Base-by-base conservation (phyloP, 1,140 invertebrate species). In the Panagrolaimus sp. region DNA sequence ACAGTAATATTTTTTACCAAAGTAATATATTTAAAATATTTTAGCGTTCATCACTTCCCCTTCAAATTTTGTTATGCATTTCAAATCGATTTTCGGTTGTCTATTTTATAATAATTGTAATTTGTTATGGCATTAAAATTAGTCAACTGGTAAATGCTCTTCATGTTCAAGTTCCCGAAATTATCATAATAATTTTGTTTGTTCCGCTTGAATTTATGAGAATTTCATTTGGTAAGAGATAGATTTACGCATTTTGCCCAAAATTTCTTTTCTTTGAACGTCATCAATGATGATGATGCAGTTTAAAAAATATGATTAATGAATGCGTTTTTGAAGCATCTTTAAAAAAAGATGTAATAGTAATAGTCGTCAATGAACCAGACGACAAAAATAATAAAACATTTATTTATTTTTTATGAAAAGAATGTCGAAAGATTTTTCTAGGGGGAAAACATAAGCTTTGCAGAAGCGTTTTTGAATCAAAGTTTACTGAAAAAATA, bases 171-270 rank as follows among this genome's bases (percentile, higher is more conserved):
- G 24, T 73, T 8, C 17, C 17, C 10, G 71, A 73, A 21, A 26
- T 73, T 17, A 24, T 73, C 24, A 73, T 73, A 28, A 21, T 73
- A n/a, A 17, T 75, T 9, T 24, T 62, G 8, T 73, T 76, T 64
- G 71, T 44, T 28, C 71, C 71, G 17, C 17, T 73, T 21, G 71
- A 73, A 43, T 26, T 46, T 7, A 14, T 75, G 17, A 24, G 71
- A 62, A 73, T 73, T 62, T 43, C 45, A 21, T 73, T 75, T 75
- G 71, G 71, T 73, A 17, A 15, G 71, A 71, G 72, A n/a, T n/a
- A n/a, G n/a, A n/a, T n/a, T n/a, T n/a, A n/a, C n/a, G n/a, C n/a
- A n/a, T n/a, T n/a, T n/a, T n/a, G n/a, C n/a, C n/a, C n/a, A n/a
- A n/a, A 38, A 4, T 7, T 38, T 38, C 32, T 38, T 38, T 7